Evolutionary conservation across 2,113 vertebrate species (phyloP).

Genomic region (human (Homo sapiens)): GRCh38 chr14:79352001-79352500

Average conservation of each 20-base stretch:
- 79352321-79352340: conserved; percentile 22
- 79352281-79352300: conserved; percentile 35
- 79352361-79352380: conserved; percentile 25
- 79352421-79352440: neutral
- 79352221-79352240: conserved; percentile 36
- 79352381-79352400: conserved; percentile 38
- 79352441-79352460: neutral
- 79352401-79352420: neutral
- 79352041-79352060: conserved; percentile 72
- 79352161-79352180: conserved; percentile 73
- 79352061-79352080: conserved; percentile 65
- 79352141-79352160: conserved; percentile 69
- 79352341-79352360: neutral
- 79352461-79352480: conserved; percentile 34
- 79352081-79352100: conserved; percentile 75
- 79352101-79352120: conserved; percentile 64
- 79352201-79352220: conserved; percentile 62
- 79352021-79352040: conserved; percentile 71
- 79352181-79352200: conserved; percentile 78
- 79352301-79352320: neutral
- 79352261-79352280: conserved; percentile 60
- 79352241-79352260: neutral
- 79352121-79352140: conserved; percentile 77
- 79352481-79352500: neutral
- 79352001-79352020: conserved; percentile 71